A percentile compares a stretch with the other conserved stretches of the same genome.
phyloP scores from a whole-genome alignment of 2,797 vertebrate species.

The Serranus cabrilla region DNA sequence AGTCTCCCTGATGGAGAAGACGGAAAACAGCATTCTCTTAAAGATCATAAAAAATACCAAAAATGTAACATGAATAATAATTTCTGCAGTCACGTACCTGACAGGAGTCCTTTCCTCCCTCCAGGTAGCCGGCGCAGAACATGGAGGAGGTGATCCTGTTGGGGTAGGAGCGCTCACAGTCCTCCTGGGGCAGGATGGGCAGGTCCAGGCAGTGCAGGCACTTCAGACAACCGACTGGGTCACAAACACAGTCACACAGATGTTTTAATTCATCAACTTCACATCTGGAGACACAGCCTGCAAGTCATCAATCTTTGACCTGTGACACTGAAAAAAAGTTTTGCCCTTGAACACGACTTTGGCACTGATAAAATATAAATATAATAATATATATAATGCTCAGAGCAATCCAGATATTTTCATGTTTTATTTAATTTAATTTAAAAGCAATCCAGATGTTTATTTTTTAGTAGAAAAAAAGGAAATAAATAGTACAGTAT shows the following conservation, averaged over 20 bases:
- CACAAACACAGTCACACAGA: neutral
- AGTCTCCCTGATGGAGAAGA: slow-evolving; percentile 51
- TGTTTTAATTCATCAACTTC: neutral
- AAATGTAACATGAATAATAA: neutral
- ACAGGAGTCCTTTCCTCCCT: slow-evolving; percentile 60
- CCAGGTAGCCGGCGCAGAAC: slow-evolving; percentile 58
- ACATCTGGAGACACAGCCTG: neutral
- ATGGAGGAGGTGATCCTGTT: slow-evolving; percentile 56
- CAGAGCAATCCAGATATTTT: too few species aligned
- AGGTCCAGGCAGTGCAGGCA: slow-evolving; percentile 66
- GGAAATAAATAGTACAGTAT: too few species aligned
- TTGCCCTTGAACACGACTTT: neutral
- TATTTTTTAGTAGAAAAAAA: too few species aligned
- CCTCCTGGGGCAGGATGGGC: slow-evolving; percentile 54
- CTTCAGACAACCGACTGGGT: slow-evolving; percentile 40
- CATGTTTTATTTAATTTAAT: too few species aligned
- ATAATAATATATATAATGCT: too few species aligned
- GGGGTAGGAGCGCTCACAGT: slow-evolving; percentile 58
- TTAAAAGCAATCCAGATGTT: too few species aligned
- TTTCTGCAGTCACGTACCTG: slow-evolving; percentile 15
- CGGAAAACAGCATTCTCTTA: neutral
- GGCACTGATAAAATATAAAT: neutral
- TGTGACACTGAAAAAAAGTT: neutral
- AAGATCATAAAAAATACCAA: neutral
- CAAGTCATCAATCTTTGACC: neutral